Base-by-base conservation (phyloP, 2,888 invertebrate genomes). In the Andrena haemorrhoa region DNA sequence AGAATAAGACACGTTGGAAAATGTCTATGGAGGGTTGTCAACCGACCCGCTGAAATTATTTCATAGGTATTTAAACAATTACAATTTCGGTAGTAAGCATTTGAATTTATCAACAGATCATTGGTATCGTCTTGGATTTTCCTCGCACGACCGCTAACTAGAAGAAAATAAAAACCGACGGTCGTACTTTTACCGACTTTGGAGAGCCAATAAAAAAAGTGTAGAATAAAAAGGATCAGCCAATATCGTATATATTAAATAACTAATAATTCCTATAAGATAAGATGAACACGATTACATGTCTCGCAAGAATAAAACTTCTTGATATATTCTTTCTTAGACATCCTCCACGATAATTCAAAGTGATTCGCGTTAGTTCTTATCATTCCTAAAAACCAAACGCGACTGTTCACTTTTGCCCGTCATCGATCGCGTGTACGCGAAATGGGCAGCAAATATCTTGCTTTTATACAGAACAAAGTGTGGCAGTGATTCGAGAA, bases 281-380 rank as follows among this genome's bases (percentile, higher is more conserved):
- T 80, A 72, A 71, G 69, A 75, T 79, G 81, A 81, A 82, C 82
- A 80, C 65, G 73, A 75, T 82, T 80, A 81, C 8, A 80, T 33
- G 23, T 12, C 35, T 56, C 60, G 74, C 81, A 53, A 80, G 74
- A 81, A 81, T 70, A 81, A 79, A 80, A 80, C 72, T 80, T 79
- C 80, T 80, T 66, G 80, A 79, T 80, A 78, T 35, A 72, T 64
- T 56, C 58, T 33, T 23, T 31, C 6, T 65, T 47, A 58, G 35
- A n/a, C 33, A 29, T 63, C 23, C 16, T 58, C 66, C 56, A 16
- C 49, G 33, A 33, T 29, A 29, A 12, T 29, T 31, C 61, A 63
- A 73, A 68, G 53, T 64, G 65, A 29, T 35, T 65, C 20, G 6
- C 33, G n/a, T 49, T 23, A 8, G n/a, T 10, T 71, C 47, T 20